A percentile compares a stretch with the other conserved stretches of the same genome.
Conservation (phyloP, 2,888 invertebrate genomes). For the Lamellibrachia columna region DNA sequence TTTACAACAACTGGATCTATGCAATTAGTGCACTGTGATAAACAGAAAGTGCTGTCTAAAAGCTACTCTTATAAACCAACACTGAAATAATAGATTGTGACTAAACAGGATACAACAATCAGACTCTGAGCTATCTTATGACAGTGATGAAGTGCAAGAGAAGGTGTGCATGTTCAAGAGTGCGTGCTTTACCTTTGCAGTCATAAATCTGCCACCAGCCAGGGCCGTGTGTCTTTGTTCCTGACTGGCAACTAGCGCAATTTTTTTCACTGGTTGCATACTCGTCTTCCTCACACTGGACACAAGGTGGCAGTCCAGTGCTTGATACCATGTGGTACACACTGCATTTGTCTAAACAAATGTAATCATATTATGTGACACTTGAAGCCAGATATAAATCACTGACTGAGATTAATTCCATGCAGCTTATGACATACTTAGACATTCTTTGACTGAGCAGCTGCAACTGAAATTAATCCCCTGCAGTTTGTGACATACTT, state of each 20-base stretch:
- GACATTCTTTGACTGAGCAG: no score
- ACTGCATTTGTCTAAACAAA: background rate
- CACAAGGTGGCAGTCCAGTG: slow-evolving; percentile 16
- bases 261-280: background rate
- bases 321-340: background rate
- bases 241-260: background rate
- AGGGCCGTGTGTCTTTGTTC: background rate
- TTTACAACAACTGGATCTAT: background rate
- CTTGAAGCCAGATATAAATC: background rate
- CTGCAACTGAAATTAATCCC: no score
- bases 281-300: background rate
- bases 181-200: background rate
- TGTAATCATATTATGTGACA: background rate
- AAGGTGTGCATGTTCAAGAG: background rate
- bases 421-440: background rate
- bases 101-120: no score
- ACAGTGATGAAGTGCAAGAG: background rate
- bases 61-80: background rate
- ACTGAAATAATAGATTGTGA: background rate
- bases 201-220: background rate
- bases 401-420: background rate
- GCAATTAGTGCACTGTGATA: background rate
- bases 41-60: background rate
- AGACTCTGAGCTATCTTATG: background rate
- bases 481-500: no score